phyloP scores from a whole-genome alignment of 1,140 invertebrate genomes.

The Ptiloglossa arizonensis region DNA sequence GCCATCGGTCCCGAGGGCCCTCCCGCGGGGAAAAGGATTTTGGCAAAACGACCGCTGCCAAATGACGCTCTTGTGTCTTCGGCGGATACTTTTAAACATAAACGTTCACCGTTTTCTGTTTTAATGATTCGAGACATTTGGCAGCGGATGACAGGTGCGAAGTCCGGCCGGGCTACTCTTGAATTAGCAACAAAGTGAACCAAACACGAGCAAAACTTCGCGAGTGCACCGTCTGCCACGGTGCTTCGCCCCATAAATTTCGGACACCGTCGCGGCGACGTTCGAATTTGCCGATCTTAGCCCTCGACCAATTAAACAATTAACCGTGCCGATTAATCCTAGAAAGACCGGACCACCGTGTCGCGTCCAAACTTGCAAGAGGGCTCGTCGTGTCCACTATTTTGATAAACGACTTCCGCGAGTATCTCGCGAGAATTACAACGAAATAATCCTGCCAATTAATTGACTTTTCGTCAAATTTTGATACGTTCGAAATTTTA shows the following conservation, averaged over 20 bases:
- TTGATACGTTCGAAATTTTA: too few species aligned
- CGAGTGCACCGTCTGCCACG: constrained; percentile 19
- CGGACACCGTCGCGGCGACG: constrained; percentile 13
- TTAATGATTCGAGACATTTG: constrained; percentile 65
- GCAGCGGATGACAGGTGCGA: constrained; percentile 60
- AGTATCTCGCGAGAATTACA: too few species aligned
- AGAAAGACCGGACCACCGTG: too few species aligned
- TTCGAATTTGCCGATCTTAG: not conserved
- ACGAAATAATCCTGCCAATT: too few species aligned
- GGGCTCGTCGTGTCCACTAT: too few species aligned
- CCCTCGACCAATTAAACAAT: constrained; percentile 38
- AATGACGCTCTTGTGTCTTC: constrained; percentile 33
- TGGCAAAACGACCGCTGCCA: constrained; percentile 42
- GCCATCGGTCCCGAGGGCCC: not conserved
- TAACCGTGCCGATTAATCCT: constrained; percentile 47
- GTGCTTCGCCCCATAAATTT: constrained; percentile 30
- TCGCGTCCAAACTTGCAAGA: too few species aligned
- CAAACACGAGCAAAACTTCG: constrained; percentile 27
- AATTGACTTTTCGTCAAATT: too few species aligned
- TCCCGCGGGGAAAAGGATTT: constrained; percentile 8
- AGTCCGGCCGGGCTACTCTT: constrained; percentile 36
- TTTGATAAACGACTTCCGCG: too few species aligned
- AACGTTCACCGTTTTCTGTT: constrained; percentile 53
- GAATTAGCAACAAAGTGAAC: constrained; percentile 46
- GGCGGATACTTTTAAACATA: constrained; percentile 51